Conservation (phyloP, 2,888 invertebrate genomes). For the Glyphotaelius pellucidus region DNA sequence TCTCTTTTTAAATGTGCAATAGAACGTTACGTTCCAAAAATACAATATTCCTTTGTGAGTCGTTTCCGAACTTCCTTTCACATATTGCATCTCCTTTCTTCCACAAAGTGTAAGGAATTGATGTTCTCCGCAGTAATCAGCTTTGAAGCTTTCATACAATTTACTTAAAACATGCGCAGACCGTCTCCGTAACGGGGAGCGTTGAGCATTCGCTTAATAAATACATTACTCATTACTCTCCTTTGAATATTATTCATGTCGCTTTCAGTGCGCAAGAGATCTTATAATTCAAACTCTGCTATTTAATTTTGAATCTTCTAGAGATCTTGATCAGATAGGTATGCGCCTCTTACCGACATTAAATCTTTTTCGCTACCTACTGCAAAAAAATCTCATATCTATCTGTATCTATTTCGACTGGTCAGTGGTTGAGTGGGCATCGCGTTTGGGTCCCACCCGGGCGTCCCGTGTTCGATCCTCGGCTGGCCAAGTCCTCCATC, state of each 20-base stretch:
- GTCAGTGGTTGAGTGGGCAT: no score
- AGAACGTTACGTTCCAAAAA: constrained; percentile 58
- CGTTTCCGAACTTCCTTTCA: constrained; percentile 45
- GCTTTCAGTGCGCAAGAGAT: constrained; percentile 16
- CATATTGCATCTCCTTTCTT: constrained; percentile 23
- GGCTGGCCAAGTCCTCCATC: no score
- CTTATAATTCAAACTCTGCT: constrained; percentile 14
- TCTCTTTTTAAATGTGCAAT: constrained; percentile 53
- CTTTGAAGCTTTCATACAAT: constrained; percentile 56
- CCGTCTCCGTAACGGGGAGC: not conserved
- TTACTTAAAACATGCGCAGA: constrained; percentile 55
- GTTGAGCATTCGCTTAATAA: constrained; percentile 43
- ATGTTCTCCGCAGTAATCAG: constrained; percentile 50
- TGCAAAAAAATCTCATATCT: no score
- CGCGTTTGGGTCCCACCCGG: no score
- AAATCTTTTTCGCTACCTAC: no score
- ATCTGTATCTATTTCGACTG: no score
- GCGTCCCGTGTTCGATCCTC: no score
- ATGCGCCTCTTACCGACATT: no score
- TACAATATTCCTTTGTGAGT: constrained; percentile 58
- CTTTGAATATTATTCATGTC: constrained; percentile 51
- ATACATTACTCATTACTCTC: constrained; percentile 19
- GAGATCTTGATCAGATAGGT: no score
- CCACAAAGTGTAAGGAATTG: constrained; percentile 36
- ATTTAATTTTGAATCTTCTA: not conserved